A percentile compares a stretch with the other conserved stretches of the same genome.
These are phyloP conservation scores for Trypoxylon attenuatum DNA, from an alignment of 2,888 invertebrate genomes.

Conservation along the genomic window DNA sequence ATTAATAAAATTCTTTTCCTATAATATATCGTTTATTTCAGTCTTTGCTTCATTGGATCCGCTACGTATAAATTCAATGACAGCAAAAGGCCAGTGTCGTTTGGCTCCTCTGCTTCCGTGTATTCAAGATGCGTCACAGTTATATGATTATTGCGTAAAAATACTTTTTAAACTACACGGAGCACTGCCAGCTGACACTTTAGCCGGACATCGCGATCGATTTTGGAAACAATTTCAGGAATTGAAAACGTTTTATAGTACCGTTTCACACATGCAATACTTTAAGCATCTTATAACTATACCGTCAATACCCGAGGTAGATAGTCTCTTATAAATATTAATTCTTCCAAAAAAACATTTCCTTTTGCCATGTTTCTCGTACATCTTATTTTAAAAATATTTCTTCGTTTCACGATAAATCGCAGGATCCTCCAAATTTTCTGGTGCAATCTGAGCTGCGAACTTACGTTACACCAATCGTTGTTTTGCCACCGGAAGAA, in stretches of 20 bases:
- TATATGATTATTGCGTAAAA: constrained; percentile 98
- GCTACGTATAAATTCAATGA: constrained; percentile 97
- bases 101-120: constrained; percentile 96
- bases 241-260: constrained; percentile 94
- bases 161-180: constrained; percentile 96
- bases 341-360: background rate
- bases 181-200: constrained; percentile 90
- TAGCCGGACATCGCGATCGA: constrained; percentile 91
- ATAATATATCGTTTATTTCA: too few relatives aligned
- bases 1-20: too few relatives aligned
- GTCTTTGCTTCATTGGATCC: constrained; percentile 96
- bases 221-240: constrained; percentile 93
- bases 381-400: too few relatives aligned
- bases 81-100: constrained; percentile 96
- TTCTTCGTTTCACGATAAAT: background rate
- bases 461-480: constrained; percentile 95
- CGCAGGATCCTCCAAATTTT: constrained; percentile 93
- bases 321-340: constrained; percentile 5
- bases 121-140: constrained; percentile 95
- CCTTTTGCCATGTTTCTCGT: too few relatives aligned
- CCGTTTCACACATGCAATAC: constrained; percentile 95
- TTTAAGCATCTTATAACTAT: constrained; percentile 96
- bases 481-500: constrained; percentile 85
- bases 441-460: constrained; percentile 93
- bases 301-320: constrained; percentile 91